phyloP scores from a whole-genome alignment of 1,140 invertebrate species.

The Ectropis grisescens region DNA sequence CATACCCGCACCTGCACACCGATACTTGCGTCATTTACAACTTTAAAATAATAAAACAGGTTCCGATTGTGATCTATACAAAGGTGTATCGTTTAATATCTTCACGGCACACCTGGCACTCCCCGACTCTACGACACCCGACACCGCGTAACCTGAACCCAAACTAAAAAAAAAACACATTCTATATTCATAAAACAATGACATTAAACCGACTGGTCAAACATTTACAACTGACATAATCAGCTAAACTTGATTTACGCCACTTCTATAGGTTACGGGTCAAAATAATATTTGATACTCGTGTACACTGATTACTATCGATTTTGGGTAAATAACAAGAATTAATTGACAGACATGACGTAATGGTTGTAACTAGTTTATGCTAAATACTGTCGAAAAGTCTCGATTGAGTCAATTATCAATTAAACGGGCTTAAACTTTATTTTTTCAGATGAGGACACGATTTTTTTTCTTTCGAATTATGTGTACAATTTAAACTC shows the following conservation, averaged over 20 bases:
- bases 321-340: too few relatives aligned
- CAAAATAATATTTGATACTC: too few relatives aligned
- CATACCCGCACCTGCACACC: slow-evolving; percentile 45
- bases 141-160: slow-evolving; percentile 33
- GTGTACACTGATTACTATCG: too few relatives aligned
- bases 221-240: slow-evolving; percentile 12
- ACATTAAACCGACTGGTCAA: slow-evolving; percentile 14
- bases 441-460: too few relatives aligned
- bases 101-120: slow-evolving; percentile 51
- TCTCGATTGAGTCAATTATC: too few relatives aligned
- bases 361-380: too few relatives aligned
- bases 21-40: slow-evolving; percentile 66
- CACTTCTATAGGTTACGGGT: background rate
- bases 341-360: too few relatives aligned
- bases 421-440: too few relatives aligned
- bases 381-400: too few relatives aligned
- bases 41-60: slow-evolving; percentile 68
- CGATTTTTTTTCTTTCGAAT: too few relatives aligned
- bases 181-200: slow-evolving; percentile 19
- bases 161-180: slow-evolving; percentile 18
- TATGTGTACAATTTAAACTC: too few relatives aligned
- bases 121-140: slow-evolving; percentile 50
- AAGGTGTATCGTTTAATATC: slow-evolving; percentile 57
- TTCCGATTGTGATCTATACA: slow-evolving; percentile 66
- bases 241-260: slow-evolving; percentile 4